These are phyloP conservation scores for Hydraecia micacea DNA, from an alignment of 2,888 invertebrate genomes.

Conservation along the genomic window DNA sequence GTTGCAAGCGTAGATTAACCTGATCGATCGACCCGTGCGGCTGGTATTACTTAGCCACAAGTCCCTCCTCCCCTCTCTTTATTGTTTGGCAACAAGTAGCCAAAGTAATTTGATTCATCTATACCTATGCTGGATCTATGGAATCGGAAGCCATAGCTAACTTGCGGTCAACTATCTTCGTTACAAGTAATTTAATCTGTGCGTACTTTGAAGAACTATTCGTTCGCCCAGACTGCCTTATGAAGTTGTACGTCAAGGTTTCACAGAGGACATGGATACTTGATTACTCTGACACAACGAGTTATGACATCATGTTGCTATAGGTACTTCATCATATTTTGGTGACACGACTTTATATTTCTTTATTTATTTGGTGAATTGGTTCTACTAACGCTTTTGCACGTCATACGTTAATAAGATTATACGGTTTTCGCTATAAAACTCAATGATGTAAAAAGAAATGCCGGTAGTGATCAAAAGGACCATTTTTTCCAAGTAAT, in stretches of 20 bases:
- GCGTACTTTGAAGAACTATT: conserved; percentile 32
- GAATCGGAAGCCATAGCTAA: conserved; percentile 31
- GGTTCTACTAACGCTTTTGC: not conserved
- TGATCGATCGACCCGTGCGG: not conserved
- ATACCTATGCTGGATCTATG: too few relatives aligned
- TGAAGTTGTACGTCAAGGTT: conserved; percentile 37
- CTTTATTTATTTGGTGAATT: not conserved
- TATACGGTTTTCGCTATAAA: not conserved
- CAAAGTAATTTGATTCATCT: too few relatives aligned
- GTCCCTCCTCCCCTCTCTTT: not conserved
- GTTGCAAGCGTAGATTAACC: not conserved
- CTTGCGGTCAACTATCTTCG: conserved; percentile 13
- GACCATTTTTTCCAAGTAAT: not conserved
- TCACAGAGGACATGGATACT: conserved; percentile 30
- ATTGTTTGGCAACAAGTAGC: conserved; percentile 21
- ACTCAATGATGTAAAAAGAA: not conserved
- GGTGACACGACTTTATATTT: conserved; percentile 20
- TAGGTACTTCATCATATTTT: conserved; percentile 5
- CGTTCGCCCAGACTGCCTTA: not conserved
- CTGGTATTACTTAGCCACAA: too few relatives aligned
- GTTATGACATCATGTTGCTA: conserved; percentile 45
- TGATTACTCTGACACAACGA: conserved; percentile 36
- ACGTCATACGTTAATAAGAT: not conserved
- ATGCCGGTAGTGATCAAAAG: not conserved
- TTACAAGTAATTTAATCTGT: conserved; percentile 48